Evolutionary conservation across 2,797 vertebrate genomes (phyloP), one percentile per base, ranked within the genome.

Genomic region (Xenentodon cancila): DNA sequence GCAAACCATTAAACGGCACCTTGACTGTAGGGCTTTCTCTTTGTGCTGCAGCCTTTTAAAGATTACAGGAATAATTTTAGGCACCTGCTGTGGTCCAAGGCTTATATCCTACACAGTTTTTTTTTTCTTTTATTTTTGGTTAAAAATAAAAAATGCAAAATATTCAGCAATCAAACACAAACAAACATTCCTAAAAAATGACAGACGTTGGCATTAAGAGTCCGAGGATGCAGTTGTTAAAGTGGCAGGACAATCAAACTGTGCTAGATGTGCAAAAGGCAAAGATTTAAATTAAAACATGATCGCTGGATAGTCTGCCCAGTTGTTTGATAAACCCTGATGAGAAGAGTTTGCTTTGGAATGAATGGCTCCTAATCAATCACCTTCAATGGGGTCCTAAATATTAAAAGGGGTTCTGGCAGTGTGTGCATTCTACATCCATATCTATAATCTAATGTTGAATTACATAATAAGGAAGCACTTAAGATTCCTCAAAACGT

Each of bases 1-100:
- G 69, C 64, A 92, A 25, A 93, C 77, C 62, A 74, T 80, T 75
- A 73, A 84, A 93, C 92, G 65, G 66, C 64, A 59, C 60, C 60
- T 77, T 54, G 63, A 74, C 78, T 77, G 75, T 74, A 70, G 55
- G 51, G 64, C 52, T 77, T 53, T 68, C 20, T 68, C n/a, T 43
- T 20, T 25, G 18, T 20, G 27, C 40, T 69, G 45, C 5, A 46
- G 30, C 37, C 37, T 64, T 72, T 72, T 40, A 50, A 45, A 66
- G 61, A 64, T 37, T 18, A 44, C 30, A 16, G 1, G 4, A 49
- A 54, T 4, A 21, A 46, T 42, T 47, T 44, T 51, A 40, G 46
- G 16, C 48, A 40, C 55, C 42, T n/a, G 22, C 44, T 15, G 50
- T 65, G 37, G 46, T 64, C 65, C 59, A 30, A 47, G 46, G 46